phyloP scores from a whole-genome alignment of 2,113 vertebrate genomes.

The Pachyramphus minor region DNA sequence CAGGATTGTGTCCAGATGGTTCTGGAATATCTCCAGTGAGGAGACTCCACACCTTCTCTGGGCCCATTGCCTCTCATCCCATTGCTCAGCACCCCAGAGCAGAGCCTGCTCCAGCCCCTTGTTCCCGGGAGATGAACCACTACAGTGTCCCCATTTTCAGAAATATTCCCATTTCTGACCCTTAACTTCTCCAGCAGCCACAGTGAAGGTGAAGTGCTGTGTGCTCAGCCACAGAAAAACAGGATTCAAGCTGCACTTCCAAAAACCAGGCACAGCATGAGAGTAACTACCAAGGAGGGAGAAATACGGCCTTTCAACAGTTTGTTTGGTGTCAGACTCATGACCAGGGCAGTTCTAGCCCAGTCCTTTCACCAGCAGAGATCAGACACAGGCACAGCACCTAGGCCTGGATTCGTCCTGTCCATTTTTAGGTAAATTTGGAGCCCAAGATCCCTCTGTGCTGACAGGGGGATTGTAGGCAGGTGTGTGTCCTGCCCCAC shows the following conservation, averaged over 20 bases:
- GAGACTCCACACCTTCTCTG: background rate
- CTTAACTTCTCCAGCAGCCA: background rate
- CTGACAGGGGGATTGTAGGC: background rate
- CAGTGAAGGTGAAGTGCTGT: accelerated
- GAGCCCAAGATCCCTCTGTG: background rate
- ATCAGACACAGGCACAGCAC: background rate
- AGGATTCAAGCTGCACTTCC: background rate
- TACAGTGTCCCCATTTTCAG: background rate
- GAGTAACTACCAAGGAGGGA: background rate
- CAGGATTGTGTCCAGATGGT: background rate
- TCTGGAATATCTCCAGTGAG: background rate
- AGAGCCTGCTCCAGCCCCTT: background rate
- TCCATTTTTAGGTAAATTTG: background rate
- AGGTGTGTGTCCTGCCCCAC: background rate
- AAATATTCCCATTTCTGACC: background rate
- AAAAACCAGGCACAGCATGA: background rate
- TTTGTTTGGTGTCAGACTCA: background rate
- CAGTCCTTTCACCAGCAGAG: background rate
- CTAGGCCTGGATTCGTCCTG: background rate
- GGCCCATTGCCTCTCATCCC: background rate
- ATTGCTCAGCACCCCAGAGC: background rate
- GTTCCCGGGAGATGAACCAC: background rate
- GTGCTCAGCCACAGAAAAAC: accelerated
- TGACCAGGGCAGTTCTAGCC: background rate
- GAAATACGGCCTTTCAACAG: background rate